Conservation (phyloP, 2,888 invertebrate species). For the Temnothorax unifasciatus region DNA sequence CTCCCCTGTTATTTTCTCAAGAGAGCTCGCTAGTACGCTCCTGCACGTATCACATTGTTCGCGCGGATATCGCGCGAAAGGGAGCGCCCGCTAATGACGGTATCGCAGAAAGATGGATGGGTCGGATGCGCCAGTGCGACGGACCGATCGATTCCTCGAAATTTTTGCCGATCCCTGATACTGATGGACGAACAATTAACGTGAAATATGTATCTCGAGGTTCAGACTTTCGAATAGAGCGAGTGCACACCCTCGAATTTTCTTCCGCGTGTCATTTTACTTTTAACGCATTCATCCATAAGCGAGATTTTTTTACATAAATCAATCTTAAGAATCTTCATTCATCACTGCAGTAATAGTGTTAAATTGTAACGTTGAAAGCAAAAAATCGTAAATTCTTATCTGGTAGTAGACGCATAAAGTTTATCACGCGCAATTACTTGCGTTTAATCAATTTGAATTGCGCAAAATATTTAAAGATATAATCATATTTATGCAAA, state of each 20-base stretch:
- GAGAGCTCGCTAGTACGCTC: not conserved
- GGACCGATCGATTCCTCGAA: slow-evolving; percentile 26
- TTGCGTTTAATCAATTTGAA: not conserved
- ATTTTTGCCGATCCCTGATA: slow-evolving; percentile 19
- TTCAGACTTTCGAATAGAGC: not conserved
- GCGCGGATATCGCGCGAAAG: slow-evolving; percentile 29
- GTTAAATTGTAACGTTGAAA: not conserved
- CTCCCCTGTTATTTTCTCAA: slow-evolving; percentile 57
- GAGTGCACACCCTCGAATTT: not conserved
- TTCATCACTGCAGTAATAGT: not conserved
- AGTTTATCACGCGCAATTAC: not conserved
- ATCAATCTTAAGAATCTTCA: not conserved
- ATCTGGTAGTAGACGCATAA: not conserved
- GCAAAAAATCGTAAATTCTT: not conserved
- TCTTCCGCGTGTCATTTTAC: not conserved
- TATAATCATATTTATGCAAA: not conserved
- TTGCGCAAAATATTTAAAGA: not conserved
- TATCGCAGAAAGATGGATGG: slow-evolving; percentile 31
- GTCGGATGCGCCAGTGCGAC: slow-evolving; percentile 15
- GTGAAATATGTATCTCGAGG: slow-evolving; percentile 9
- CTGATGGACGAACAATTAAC: slow-evolving; percentile 20
- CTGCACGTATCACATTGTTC: slow-evolving; percentile 20
- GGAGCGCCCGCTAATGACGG: slow-evolving; percentile 46
- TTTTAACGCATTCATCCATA: not conserved
- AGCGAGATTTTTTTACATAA: not conserved